Evolutionary conservation across 2,797 vertebrate genomes (phyloP), one percentile per base, ranked within the genome.

Genomic region (Telmatherina bonti): DNA sequence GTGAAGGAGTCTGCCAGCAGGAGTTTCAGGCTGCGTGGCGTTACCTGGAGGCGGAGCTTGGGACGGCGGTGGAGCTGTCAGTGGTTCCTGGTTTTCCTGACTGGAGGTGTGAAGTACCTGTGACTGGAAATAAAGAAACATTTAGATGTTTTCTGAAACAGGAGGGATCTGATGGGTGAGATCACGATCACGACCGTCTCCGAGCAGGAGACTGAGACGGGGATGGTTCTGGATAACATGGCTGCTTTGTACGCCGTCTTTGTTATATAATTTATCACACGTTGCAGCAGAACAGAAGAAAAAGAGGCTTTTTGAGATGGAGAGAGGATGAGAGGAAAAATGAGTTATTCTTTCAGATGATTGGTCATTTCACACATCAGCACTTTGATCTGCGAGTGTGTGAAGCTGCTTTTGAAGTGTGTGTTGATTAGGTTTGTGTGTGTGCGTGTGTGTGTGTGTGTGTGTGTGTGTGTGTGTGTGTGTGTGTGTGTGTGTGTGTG

Each of bases 31-130:
- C 0, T 15, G 51, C 54, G 57, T 0, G 41, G 67, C 13, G 68
- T 33, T 4, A 45, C 67, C 43, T 41, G 62, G 81, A 74, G 73
- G 78, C n/a, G 27, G 74, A 18, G 63, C 56, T 45, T 47, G 66
- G 36, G 55, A 9, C 0, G 53, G 56, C 12, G 38, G 55, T 1
- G 67, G 53, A 55, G 1, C 35, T 5, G 20, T 91, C 82, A 91
- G 67, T 79, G 86, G 65, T 24, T 82, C 55, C 90, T 58, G 81
- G 75, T 69, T 72, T 92, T 94, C 94, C 79, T 94, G 94, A 22
- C 83, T 87, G 95, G 95, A 94, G 96, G 96, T 86, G 94, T 96
- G 96, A 97, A 97, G 93, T 96, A 97, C 88, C 95, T 95, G 96
- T 97, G 95, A 94, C 97, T 99, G 92, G 1, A 72, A 59, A 41